Evolutionary conservation across 2,797 vertebrate species (phyloP), one percentile per base, ranked within the genome.

Genomic region (Anguilla anguilla): DNA sequence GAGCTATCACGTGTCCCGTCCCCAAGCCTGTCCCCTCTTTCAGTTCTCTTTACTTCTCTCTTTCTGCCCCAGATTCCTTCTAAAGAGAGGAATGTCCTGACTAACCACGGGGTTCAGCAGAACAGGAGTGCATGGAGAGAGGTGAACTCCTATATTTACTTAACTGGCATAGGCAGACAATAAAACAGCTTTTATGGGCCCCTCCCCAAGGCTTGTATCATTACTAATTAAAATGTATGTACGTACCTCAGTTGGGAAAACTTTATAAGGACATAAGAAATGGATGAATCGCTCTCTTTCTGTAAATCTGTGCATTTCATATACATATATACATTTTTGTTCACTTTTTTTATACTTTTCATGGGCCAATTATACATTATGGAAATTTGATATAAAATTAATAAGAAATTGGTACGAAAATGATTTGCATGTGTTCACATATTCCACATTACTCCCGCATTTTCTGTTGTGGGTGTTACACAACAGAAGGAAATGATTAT

Each of bases 1-100:
- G 25, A 46, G 87, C 82, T 88, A 88, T 87, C 85, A 28, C 72
- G 85, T 91, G 84, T 90, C 86, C 85, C 49, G 72, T 86, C 85
- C 83, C 39, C 55, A 69, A 43, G 79, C 25, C 67, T 79, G 35
- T 79, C 83, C 67, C 67, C 55, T 51, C 22, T 22, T 85, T 84
- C 31, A 64, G 31, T 31, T 53, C 28, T 28, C 81, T 74, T 31
- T 7, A 57, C 39, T 61, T 61, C 57, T 19, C 6, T 9, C 64
- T 69, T 74, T 53, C 83, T 81, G 83, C 57, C 19, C 55, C 57
- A 59, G 79, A 61, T 39, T 61, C 55, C 81, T 83, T 57, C 79
- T 85, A 35, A 57, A 85, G 31, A 87, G 83, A 69, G 6, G 35
- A 79, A 82, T 46, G 77, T 43, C 72, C 82, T 35, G 67, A 85